phyloP scores from a whole-genome alignment of 2,113 vertebrate genomes.

The Rhinoderma darwinii region DNA sequence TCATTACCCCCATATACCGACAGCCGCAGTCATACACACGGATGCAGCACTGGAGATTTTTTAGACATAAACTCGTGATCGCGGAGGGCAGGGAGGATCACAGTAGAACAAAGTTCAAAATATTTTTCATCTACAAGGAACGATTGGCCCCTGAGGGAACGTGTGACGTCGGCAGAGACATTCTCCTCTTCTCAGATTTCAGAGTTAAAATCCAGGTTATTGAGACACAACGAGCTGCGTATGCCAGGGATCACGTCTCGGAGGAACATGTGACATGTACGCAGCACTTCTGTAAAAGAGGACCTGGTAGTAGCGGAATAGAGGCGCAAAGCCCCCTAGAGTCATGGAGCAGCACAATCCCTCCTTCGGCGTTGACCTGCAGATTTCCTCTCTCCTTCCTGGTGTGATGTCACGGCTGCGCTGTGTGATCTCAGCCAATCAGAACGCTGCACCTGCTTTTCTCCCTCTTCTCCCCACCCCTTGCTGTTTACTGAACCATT shows the following conservation, averaged over 20 bases:
- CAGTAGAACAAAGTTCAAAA: not conserved
- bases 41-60: too few species aligned
- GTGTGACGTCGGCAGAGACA: not conserved
- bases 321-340: not conserved
- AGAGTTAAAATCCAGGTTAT: not conserved
- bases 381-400: too few species aligned
- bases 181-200: not conserved
- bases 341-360: not conserved
- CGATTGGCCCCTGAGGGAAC: not conserved
- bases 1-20: too few species aligned
- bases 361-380: too few species aligned
- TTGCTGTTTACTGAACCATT: too few species aligned
- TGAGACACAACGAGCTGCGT: not conserved
- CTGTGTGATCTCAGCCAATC: not conserved
- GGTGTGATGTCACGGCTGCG: too few species aligned
- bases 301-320: too few species aligned
- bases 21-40: too few species aligned
- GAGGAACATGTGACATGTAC: not conserved
- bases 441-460: not conserved
- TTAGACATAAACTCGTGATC: too few species aligned
- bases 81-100: too few species aligned
- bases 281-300: not conserved
- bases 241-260: not conserved
- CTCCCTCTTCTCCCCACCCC: too few species aligned
- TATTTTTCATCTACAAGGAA: not conserved